Percentiles rank a stretch among this genome's conserved stretches.
Evolutionary conservation across 2,888 invertebrate species (phyloP).

Genomic region (Nephrotoma guestfalica): DNA sequence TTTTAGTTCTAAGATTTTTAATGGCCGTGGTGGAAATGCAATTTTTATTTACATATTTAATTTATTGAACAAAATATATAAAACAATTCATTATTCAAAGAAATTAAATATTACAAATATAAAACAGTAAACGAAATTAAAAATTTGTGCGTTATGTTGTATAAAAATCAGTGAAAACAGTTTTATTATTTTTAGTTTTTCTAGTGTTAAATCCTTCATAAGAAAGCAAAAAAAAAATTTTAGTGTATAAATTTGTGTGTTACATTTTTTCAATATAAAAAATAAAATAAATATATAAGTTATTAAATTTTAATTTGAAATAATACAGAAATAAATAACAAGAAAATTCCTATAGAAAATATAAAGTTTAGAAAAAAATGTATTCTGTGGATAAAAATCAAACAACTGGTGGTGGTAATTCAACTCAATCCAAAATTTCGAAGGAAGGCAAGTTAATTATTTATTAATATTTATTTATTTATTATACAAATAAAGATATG

Average conservation of each 20-base stretch:
- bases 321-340: background rate
- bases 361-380: slow-evolving; percentile 29
- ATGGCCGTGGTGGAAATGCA: slow-evolving; percentile 1
- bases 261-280: background rate
- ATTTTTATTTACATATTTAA: slow-evolving; percentile 1
- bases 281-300: background rate
- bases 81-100: background rate
- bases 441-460: slow-evolving; percentile 54
- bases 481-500: background rate
- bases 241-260: background rate
- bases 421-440: slow-evolving; percentile 50
- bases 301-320: background rate
- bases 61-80: background rate
- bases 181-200: background rate
- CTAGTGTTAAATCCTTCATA: background rate
- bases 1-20: slow-evolving; percentile 1
- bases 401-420: slow-evolving; percentile 55
- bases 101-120: background rate
- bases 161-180: background rate
- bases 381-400: slow-evolving; percentile 62
- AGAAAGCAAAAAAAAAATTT: background rate
- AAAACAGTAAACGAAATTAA: background rate
- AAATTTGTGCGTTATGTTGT: background rate
- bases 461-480: background rate
- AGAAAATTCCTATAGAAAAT: background rate